phyloP scores from a whole-genome alignment of 1,140 invertebrate genomes.

The Leptinotarsa undecemlineata region DNA sequence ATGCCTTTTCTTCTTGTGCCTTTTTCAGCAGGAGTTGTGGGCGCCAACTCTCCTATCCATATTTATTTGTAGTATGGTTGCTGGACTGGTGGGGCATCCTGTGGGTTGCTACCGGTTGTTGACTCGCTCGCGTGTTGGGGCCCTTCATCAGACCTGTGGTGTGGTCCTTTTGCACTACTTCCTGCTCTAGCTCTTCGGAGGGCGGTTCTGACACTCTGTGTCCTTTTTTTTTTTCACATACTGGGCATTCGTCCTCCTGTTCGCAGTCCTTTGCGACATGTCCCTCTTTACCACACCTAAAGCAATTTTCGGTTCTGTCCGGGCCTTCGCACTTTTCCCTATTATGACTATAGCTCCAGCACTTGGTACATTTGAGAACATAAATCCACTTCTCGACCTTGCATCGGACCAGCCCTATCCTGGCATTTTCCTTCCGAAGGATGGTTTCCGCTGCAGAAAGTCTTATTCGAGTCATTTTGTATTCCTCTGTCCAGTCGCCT shows the following conservation, averaged over 20 bases:
- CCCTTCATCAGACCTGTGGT: background rate
- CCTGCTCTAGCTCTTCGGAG: background rate
- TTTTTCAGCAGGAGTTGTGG: background rate
- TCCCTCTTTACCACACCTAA: background rate
- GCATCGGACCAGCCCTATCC: background rate
- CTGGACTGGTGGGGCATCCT: background rate
- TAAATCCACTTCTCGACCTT: background rate
- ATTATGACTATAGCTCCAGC: background rate
- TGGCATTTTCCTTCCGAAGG: background rate
- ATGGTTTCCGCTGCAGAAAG: background rate
- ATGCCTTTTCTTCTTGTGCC: background rate
- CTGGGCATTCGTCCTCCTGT: background rate
- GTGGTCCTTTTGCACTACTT: background rate
- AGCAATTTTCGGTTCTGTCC: background rate
- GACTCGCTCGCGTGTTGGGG: background rate
- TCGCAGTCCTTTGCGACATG: background rate
- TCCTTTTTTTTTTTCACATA: background rate
- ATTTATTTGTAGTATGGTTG: background rate
- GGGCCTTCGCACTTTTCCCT: background rate
- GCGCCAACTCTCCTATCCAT: background rate
- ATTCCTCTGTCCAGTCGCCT: background rate
- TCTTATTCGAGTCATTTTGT: background rate
- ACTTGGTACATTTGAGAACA: background rate
- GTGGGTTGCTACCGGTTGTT: background rate
- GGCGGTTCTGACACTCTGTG: background rate